Evolutionary conservation across 2,113 vertebrate genomes (phyloP).

Genomic region (Malurus melanocephalus): DNA sequence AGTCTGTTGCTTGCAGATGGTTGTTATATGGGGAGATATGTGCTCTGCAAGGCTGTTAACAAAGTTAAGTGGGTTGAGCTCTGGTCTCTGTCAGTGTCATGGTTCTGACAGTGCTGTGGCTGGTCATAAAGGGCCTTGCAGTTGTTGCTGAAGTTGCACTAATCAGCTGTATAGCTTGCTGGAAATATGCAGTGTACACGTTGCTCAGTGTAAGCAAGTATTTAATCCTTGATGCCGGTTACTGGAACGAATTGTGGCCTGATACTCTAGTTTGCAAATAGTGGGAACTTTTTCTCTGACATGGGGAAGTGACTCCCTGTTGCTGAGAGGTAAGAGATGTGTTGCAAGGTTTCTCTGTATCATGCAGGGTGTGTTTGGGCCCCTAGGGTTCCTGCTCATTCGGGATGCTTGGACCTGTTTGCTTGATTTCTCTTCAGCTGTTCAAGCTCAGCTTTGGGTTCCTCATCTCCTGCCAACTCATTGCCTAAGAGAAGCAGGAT

Average conservation of each 20-base stretch:
- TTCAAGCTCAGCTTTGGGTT: neutral
- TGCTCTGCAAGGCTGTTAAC: neutral
- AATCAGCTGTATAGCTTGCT: constrained; percentile 18
- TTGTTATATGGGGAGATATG: neutral
- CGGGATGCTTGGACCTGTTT: neutral
- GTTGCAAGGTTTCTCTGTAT: constrained; percentile 13
- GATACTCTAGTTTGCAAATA: neutral
- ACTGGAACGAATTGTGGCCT: neutral
- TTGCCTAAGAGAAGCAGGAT: neutral
- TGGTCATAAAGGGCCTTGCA: constrained; percentile 2
- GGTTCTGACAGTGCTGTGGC: neutral
- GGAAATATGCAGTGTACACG: neutral
- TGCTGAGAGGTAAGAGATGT: neutral
- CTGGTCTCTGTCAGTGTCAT: neutral
- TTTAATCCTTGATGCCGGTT: constrained; percentile 9
- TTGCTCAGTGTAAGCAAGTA: neutral
- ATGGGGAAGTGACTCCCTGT: neutral
- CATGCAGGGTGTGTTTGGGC: neutral
- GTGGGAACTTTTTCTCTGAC: neutral
- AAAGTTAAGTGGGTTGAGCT: neutral
- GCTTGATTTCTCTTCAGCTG: neutral
- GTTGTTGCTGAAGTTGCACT: constrained; percentile 40
- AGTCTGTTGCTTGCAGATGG: neutral
- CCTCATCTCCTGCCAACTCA: neutral
- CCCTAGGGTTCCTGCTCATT: neutral